These are phyloP conservation scores for Mayetiola destructor DNA, from an alignment of 2,888 invertebrate genomes.

Conservation along the genomic window DNA sequence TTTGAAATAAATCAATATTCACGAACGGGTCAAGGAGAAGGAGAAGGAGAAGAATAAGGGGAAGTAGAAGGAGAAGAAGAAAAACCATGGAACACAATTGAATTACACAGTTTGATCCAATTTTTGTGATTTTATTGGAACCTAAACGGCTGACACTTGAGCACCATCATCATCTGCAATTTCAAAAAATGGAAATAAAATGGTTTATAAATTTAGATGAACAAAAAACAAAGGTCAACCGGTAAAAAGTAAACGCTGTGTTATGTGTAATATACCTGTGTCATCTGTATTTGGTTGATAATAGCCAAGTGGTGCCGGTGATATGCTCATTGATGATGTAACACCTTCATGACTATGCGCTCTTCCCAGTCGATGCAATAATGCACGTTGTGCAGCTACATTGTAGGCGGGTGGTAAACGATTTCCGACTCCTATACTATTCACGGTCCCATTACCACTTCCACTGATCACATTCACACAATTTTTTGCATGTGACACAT, in stretches of 20 bases:
- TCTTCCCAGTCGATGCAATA: slow-evolving; percentile 63
- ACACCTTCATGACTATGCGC: slow-evolving; percentile 81
- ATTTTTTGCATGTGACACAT: not conserved
- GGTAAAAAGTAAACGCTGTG: not conserved
- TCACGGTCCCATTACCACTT: not conserved
- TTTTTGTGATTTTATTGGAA: too few relatives aligned
- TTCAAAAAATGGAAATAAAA: slow-evolving; percentile 9
- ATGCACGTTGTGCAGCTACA: slow-evolving; percentile 73
- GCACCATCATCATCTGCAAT: slow-evolving; percentile 23
- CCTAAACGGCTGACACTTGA: slow-evolving; percentile 23
- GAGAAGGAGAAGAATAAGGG: too few relatives aligned
- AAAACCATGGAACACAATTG: too few relatives aligned
- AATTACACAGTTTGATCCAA: too few relatives aligned
- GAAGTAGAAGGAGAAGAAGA: too few relatives aligned
- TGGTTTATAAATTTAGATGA: not conserved
- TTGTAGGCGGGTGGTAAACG: slow-evolving; percentile 56
- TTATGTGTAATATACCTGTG: slow-evolving; percentile 12
- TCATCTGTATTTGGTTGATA: slow-evolving; percentile 10
- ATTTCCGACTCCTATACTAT: not conserved
- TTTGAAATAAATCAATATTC: too few relatives aligned
- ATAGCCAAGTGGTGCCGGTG: not conserved
- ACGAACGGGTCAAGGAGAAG: too few relatives aligned
- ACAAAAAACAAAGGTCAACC: not conserved
- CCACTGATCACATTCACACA: not conserved
- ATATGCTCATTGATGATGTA: slow-evolving; percentile 37